Percentiles rank a stretch among this genome's conserved stretches.
These are phyloP conservation scores for Pristionchus mayeri DNA, from an alignment of 2,888 invertebrate species.

Conservation along the genomic window DNA sequence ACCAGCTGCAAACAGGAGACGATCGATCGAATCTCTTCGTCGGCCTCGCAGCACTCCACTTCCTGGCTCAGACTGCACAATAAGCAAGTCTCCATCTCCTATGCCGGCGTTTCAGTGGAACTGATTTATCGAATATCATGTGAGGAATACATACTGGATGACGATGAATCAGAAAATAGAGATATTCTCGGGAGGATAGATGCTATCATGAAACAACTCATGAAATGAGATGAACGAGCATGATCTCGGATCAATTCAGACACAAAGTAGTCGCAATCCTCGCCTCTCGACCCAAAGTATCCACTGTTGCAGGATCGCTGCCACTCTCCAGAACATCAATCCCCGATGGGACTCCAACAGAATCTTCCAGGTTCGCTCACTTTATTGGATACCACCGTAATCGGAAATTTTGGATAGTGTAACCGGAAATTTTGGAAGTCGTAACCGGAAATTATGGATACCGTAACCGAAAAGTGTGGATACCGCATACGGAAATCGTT, in stretches of 20 bases:
- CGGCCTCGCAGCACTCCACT: constrained; percentile 80
- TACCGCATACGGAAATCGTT: neutral
- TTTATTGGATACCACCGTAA: neutral
- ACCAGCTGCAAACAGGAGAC: constrained; percentile 54
- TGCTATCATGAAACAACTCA: too few relatives aligned
- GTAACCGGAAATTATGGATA: too few relatives aligned
- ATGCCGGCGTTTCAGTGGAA: too few relatives aligned
- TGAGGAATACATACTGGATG: too few relatives aligned
- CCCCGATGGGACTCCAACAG: constrained; percentile 73
- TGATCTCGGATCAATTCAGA: too few relatives aligned
- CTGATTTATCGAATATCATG: too few relatives aligned
- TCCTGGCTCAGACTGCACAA: constrained; percentile 92
- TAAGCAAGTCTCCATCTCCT: constrained; percentile 79
- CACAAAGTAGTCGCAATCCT: neutral
- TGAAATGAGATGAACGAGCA: too few relatives aligned
- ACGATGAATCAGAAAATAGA: too few relatives aligned
- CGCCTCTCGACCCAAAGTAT: neutral
- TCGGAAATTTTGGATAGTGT: too few relatives aligned
- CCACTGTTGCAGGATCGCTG: constrained; percentile 63
- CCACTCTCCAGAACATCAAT: constrained; percentile 72
- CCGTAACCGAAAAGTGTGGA: too few relatives aligned
- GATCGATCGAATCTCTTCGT: constrained; percentile 65
- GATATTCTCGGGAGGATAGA: too few relatives aligned
- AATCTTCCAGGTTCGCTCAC: constrained; percentile 60
- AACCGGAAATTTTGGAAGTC: too few relatives aligned